These are phyloP conservation scores for Miichthys miiuy DNA, from an alignment of 2,797 vertebrate genomes.

Conservation along the genomic window DNA sequence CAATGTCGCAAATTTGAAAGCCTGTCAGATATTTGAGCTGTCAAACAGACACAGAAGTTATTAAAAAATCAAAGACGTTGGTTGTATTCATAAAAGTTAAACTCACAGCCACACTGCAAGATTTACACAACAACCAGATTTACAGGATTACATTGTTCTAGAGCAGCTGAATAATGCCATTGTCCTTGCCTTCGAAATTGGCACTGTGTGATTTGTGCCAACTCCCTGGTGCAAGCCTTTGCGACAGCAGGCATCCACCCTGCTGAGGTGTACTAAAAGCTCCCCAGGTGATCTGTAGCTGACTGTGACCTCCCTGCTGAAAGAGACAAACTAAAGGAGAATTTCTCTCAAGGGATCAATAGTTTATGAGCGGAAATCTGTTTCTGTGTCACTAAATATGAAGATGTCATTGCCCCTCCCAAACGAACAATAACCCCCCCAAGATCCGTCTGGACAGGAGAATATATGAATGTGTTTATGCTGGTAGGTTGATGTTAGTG, in stretches of 20 bases:
- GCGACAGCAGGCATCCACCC: slow-evolving; percentile 38
- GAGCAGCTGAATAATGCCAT: slow-evolving; percentile 41
- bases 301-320: slow-evolving; percentile 36
- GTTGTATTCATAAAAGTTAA: slow-evolving; percentile 10
- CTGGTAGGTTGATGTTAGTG: slow-evolving; percentile 5
- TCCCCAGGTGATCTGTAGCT: slow-evolving; percentile 35
- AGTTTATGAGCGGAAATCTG: background rate
- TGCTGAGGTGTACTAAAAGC: slow-evolving; percentile 35
- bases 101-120: background rate
- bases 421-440: background rate
- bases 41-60: background rate
- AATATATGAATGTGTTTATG: slow-evolving; percentile 7
- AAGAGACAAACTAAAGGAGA: slow-evolving; percentile 21
- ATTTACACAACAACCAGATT: slow-evolving; percentile 15
- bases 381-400: background rate
- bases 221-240: slow-evolving; percentile 4
- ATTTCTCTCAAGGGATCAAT: slow-evolving; percentile 33
- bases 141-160: slow-evolving; percentile 11
- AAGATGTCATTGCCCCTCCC: slow-evolving; percentile 4
- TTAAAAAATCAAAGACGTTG: background rate
- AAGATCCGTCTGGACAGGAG: background rate
- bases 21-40: slow-evolving; percentile 2
- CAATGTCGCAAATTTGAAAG: background rate
- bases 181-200: slow-evolving; percentile 33
- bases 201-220: background rate